A percentile compares a stretch with the other conserved stretches of the same genome.
Evolutionary conservation across 2,888 invertebrate genomes (phyloP).

Genomic region (Scaeva pyrastri): DNA sequence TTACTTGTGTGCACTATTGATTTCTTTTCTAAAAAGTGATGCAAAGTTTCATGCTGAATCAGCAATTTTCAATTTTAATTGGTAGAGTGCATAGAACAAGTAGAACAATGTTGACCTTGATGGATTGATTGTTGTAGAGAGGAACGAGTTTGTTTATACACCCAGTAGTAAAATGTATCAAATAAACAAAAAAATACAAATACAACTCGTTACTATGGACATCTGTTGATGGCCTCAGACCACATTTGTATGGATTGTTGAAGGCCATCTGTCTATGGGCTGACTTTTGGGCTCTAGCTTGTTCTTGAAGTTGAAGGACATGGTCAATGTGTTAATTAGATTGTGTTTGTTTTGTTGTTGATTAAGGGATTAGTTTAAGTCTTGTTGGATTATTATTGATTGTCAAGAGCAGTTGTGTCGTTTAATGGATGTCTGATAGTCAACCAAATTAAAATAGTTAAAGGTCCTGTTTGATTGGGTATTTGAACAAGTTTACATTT

Average conservation of each 20-base stretch:
- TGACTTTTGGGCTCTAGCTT: neutral
- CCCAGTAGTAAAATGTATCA: neutral
- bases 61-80: neutral
- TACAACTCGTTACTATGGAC: constrained; percentile 19
- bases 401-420: no score
- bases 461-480: no score
- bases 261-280: no score
- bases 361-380: no score
- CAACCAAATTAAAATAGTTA: no score
- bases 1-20: constrained; percentile 11
- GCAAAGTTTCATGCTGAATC: neutral
- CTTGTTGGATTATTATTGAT: no score
- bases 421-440: no score
- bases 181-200: neutral
- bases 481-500: no score
- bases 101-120: constrained; percentile 6
- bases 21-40: constrained; percentile 2
- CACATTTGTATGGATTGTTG: neutral
- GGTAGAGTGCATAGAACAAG: neutral
- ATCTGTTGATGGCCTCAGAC: constrained; percentile 13
- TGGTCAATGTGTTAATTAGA: neutral
- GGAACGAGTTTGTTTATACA: neutral
- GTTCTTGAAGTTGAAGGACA: neutral
- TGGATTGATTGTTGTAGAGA: neutral
- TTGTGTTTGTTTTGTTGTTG: no score